These are phyloP conservation scores for Chymomyza caudatula DNA, from an alignment of 2,888 invertebrate genomes.

Conservation along the genomic window DNA sequence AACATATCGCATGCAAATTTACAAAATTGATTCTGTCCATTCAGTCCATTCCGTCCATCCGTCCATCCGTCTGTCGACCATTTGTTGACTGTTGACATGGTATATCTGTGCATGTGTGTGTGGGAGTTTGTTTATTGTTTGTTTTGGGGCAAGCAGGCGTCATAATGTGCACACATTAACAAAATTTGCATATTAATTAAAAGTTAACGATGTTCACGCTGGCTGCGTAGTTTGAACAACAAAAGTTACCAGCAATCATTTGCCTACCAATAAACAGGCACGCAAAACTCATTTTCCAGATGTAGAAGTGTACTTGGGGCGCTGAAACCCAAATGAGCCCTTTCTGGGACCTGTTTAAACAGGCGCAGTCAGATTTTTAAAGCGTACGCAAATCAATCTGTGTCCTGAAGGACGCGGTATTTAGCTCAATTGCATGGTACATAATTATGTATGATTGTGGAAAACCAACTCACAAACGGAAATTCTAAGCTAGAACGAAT, in stretches of 20 bases:
- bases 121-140: slow-evolving; percentile 8
- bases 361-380: no score
- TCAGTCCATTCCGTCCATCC: not conserved
- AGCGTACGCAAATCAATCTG: not conserved
- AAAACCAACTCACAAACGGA: not conserved
- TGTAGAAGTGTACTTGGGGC: not conserved
- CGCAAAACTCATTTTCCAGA: not conserved
- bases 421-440: slow-evolving; percentile 5
- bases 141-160: slow-evolving; percentile 7
- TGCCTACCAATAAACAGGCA: not conserved
- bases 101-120: slow-evolving; percentile 1
- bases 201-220: slow-evolving; percentile 47
- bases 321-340: not conserved
- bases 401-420: not conserved
- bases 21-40: slow-evolving; percentile 29
- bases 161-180: slow-evolving; percentile 50
- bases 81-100: slow-evolving; percentile 25
- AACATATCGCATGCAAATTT: slow-evolving; percentile 31
- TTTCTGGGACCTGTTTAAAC: not conserved
- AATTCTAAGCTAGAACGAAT: not conserved
- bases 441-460: slow-evolving; percentile 29
- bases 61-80: not conserved
- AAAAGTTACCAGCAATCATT: slow-evolving; percentile 11
- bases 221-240: slow-evolving; percentile 3
- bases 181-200: slow-evolving; percentile 71